Conservation (phyloP, 2,113 vertebrate species). For the Notarius quadriscutis region DNA sequence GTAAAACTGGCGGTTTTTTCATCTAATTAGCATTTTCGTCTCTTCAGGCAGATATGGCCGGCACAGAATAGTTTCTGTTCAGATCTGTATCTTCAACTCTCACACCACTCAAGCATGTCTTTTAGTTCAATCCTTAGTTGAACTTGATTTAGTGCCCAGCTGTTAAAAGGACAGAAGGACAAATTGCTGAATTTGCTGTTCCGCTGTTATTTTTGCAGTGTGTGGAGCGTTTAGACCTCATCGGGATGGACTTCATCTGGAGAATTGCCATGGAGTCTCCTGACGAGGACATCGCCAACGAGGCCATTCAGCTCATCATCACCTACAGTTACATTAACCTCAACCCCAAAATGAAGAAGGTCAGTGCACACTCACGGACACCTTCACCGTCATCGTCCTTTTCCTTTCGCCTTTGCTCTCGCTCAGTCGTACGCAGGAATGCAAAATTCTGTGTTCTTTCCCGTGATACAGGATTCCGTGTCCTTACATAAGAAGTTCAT, state of each 20-base stretch:
- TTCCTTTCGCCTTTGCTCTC: not conserved
- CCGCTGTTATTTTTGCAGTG: constrained; percentile 70
- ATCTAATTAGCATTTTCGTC: not conserved
- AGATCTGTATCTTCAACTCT: not conserved
- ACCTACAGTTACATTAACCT: constrained; percentile 98
- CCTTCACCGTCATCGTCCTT: not conserved
- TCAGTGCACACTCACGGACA: constrained; percentile 53
- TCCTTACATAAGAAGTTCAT: constrained; percentile 99
- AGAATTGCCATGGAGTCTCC: constrained; percentile 98
- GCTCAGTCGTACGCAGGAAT: not conserved
- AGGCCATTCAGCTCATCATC: constrained; percentile 97
- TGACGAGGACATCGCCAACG: constrained; percentile 98
- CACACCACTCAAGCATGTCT: not conserved
- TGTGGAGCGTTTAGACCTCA: constrained; percentile 94
- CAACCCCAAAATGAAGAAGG: constrained; percentile 97
- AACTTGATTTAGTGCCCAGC: not conserved
- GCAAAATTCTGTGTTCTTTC: not conserved
- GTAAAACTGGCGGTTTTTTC: constrained; percentile 70
- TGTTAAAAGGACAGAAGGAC: not conserved
- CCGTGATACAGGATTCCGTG: constrained; percentile 87
- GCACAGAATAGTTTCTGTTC: not conserved
- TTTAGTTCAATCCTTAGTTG: not conserved
- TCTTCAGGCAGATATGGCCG: not conserved
- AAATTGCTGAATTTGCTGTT: not conserved
- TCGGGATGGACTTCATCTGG: constrained; percentile 99